Evolutionary conservation across 2,113 vertebrate genomes (phyloP).

Genomic region (Notechis scutatus): DNA sequence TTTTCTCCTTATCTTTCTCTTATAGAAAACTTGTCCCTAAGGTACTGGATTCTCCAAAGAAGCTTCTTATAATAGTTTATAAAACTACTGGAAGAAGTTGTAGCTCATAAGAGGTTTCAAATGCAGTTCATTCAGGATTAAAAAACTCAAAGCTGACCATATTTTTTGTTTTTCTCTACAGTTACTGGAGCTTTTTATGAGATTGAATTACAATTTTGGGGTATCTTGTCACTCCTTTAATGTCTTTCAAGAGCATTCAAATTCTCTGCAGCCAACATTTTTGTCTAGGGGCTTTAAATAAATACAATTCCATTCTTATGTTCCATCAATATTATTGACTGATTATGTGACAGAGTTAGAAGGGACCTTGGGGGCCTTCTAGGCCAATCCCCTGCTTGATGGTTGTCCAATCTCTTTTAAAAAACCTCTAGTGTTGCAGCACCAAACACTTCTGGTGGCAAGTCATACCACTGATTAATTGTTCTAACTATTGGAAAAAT

Average conservation of each 20-base stretch:
- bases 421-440: neutral
- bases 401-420: neutral
- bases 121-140: neutral
- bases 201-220: neutral
- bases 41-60: neutral
- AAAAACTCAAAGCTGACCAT: neutral
- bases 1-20: conserved; percentile 35
- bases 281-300: neutral
- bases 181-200: neutral
- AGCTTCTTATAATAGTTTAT: conserved; percentile 25
- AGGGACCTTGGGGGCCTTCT: neutral
- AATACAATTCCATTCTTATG: neutral
- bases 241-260: neutral
- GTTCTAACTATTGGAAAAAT: neutral
- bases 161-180: neutral
- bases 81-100: conserved; percentile 42
- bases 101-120: conserved; percentile 10
- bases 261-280: neutral
- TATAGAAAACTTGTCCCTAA: conserved; percentile 13
- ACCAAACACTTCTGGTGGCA: neutral
- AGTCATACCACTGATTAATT: neutral
- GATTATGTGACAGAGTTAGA: neutral
- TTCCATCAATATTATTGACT: neutral
- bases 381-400: neutral
- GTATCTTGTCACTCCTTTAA: neutral